Evolutionary conservation across 2,797 vertebrate genomes (phyloP).

Genomic region (Chelon auratus): DNA sequence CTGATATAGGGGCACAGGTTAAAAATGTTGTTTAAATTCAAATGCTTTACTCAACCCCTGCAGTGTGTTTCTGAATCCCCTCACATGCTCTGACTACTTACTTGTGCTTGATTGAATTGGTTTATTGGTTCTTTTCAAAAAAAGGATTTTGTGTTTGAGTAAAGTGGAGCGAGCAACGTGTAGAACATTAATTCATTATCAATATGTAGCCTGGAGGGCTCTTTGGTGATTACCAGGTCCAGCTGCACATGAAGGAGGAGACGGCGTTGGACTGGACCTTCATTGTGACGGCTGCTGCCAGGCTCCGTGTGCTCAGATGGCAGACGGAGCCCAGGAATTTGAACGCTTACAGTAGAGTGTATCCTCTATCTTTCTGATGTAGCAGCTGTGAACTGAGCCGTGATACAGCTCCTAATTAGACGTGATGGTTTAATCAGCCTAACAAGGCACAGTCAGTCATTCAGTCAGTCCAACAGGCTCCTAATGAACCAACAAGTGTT

Average conservation of each 20-base stretch:
- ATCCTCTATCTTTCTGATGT: constrained; percentile 49
- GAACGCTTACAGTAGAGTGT: constrained; percentile 16
- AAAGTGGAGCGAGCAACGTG: constrained; percentile 11
- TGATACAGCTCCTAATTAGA: constrained; percentile 62
- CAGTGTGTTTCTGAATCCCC: constrained; percentile 24
- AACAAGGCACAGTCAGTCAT: constrained; percentile 64
- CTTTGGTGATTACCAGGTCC: constrained; percentile 10
- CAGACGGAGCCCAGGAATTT: constrained; percentile 8
- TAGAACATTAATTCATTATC: constrained; percentile 18
- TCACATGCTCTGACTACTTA: constrained; percentile 31
- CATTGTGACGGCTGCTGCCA: not conserved
- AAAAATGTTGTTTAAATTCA: constrained; percentile 23
- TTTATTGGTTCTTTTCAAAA: constrained; percentile 14
- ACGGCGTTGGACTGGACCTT: not conserved
- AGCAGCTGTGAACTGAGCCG: constrained; percentile 51
- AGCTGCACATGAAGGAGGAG: not conserved
- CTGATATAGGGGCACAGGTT: constrained; percentile 12
- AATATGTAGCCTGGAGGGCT: not conserved
- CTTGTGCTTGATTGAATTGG: constrained; percentile 40
- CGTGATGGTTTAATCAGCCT: constrained; percentile 69
- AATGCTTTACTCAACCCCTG: constrained; percentile 24
- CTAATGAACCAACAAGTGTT: constrained; percentile 70
- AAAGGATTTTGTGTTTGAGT: not conserved
- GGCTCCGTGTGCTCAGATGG: constrained; percentile 13
- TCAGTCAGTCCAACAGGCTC: constrained; percentile 58